phyloP scores from a whole-genome alignment of 2,797 vertebrate species.

The Falco concolor region DNA sequence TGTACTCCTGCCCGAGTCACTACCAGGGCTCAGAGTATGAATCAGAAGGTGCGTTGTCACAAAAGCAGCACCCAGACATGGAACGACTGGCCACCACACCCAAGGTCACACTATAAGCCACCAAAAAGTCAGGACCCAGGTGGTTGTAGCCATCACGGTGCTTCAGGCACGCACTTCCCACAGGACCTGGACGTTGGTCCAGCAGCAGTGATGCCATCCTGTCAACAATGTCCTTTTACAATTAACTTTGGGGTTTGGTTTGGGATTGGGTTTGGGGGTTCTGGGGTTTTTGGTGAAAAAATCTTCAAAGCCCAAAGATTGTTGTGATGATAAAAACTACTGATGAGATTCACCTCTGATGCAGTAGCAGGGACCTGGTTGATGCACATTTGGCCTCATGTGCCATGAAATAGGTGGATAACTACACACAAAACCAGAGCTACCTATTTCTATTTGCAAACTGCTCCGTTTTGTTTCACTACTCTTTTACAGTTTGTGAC shows the following conservation, averaged over 20 bases:
- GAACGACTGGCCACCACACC: not conserved
- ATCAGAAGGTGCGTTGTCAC: not conserved
- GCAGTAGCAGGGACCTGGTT: not conserved
- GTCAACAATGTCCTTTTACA: not conserved
- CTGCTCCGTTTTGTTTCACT: not conserved
- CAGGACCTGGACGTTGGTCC: accelerated
- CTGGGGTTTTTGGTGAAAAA: not conserved
- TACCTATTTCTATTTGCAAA: not conserved
- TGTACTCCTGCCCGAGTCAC: not conserved
- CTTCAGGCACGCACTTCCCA: not conserved
- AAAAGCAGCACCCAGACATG: not conserved
- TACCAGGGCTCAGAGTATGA: not conserved
- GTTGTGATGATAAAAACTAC: not conserved
- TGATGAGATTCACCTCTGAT: not conserved
- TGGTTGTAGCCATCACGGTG: not conserved
- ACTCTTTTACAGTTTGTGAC: not conserved
- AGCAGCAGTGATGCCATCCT: not conserved
- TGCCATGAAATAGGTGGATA: not conserved
- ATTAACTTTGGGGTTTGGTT: not conserved
- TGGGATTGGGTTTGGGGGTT: not conserved
- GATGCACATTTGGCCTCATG: not conserved
- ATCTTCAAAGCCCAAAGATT: not conserved
- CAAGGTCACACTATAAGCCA: not conserved
- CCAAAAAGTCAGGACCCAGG: not conserved
- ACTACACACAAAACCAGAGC: not conserved